These are phyloP conservation scores for Podarcis muralis DNA, from an alignment of 2,113 vertebrate genomes.

Conservation along the genomic window DNA sequence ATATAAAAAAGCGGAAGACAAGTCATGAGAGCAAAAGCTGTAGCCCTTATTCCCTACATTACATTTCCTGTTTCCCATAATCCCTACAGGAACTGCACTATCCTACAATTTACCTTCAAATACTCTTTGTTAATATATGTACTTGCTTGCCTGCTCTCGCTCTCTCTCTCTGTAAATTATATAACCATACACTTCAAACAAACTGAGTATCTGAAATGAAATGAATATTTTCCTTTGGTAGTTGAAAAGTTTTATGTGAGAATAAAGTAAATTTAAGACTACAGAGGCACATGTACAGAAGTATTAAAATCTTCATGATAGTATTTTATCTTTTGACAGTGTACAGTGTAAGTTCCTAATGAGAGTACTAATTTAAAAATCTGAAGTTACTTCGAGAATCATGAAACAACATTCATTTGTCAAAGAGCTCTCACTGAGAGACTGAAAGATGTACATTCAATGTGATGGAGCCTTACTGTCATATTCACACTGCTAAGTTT, in stretches of 20 bases:
- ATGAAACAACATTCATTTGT: constrained; percentile 9
- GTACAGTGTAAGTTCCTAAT: not conserved
- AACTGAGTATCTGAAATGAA: not conserved
- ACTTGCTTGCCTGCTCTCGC: not conserved
- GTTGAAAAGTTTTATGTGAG: constrained; percentile 6
- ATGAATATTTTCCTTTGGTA: not conserved
- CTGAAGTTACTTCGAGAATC: not conserved
- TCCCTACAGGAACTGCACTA: rapidly evolving
- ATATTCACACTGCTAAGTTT: not conserved
- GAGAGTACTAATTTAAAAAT: constrained; percentile 36
- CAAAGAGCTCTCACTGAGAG: not conserved
- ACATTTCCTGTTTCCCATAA: not conserved
- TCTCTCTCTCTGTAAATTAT: no score
- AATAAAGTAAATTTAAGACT: not conserved
- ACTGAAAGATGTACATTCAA: not conserved
- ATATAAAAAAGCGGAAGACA: not conserved
- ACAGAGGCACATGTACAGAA: constrained; percentile 48
- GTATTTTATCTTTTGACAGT: constrained; percentile 29
- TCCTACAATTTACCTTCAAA: not conserved
- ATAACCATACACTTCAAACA: not conserved
- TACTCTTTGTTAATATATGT: constrained; percentile 13
- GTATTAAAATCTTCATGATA: constrained; percentile 43
- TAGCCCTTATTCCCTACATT: not conserved
- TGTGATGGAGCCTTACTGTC: rapidly evolving
- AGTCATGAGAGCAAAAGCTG: not conserved